phyloP scores from a whole-genome alignment of 2,113 vertebrate genomes.

The Muntiacus muntjak region DNA sequence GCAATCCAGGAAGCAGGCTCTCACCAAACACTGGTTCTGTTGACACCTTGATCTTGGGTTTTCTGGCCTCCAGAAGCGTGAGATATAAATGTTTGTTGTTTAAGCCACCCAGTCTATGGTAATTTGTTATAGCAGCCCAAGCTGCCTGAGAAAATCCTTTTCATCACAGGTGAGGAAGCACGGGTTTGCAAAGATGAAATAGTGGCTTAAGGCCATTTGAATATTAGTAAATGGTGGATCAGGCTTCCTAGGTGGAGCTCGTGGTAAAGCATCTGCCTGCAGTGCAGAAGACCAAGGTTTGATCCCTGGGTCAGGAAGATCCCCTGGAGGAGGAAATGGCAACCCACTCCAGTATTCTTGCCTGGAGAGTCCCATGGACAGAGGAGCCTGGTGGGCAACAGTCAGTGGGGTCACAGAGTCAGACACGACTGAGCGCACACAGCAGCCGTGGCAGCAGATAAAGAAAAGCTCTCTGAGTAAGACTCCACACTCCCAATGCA shows the following conservation, averaged over 20 bases:
- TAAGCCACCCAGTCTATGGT: not conserved
- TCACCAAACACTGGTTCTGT: not conserved
- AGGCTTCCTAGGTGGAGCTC: not conserved
- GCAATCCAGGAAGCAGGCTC: not conserved
- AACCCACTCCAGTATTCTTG: not conserved
- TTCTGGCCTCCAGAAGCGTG: not conserved
- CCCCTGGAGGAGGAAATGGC: not conserved
- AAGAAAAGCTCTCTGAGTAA: not conserved
- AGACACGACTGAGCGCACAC: not conserved
- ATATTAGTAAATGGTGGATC: not conserved
- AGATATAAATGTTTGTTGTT: not conserved
- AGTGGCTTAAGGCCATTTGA: not conserved
- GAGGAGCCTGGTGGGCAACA: not conserved
- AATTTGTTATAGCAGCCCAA: not conserved
- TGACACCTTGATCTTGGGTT: not conserved
- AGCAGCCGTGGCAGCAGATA: not conserved
- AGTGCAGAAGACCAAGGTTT: not conserved
- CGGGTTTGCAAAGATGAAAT: not conserved
- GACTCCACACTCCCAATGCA: not conserved
- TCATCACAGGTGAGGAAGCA: not conserved
- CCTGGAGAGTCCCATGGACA: not conserved
- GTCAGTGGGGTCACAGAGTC: not conserved
- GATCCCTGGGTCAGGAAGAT: not conserved
- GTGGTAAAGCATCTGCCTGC: not conserved
- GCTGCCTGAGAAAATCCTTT: not conserved